These are phyloP conservation scores for Elegia similella DNA, from an alignment of 2,888 invertebrate genomes.

Conservation along the genomic window DNA sequence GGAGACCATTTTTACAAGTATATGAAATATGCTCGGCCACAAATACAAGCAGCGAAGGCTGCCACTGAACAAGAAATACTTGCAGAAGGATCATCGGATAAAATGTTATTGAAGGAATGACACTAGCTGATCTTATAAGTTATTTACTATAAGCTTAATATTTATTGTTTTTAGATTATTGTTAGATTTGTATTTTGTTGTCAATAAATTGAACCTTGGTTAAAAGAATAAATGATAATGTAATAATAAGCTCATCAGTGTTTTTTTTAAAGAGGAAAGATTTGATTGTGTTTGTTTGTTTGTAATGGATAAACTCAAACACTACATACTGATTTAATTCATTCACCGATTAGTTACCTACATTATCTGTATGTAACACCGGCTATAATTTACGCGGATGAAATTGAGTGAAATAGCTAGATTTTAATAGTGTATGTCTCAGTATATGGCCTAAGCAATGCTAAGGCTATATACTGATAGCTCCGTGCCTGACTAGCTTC, in stretches of 20 bases:
- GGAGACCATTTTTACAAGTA: constrained; percentile 68
- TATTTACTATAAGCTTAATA: constrained; percentile 11
- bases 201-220: constrained; percentile 19
- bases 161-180: constrained; percentile 15
- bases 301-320: too few species aligned
- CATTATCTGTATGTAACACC: too few species aligned
- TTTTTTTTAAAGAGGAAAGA: too few species aligned
- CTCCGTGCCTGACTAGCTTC: too few species aligned
- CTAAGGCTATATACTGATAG: too few species aligned
- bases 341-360: too few species aligned
- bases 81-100: constrained; percentile 72
- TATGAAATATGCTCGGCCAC: constrained; percentile 65
- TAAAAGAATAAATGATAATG: neutral
- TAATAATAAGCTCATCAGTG: neutral
- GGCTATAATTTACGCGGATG: too few species aligned
- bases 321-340: neutral
- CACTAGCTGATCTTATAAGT: neutral
- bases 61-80: constrained; percentile 70
- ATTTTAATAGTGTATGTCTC: too few species aligned
- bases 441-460: too few species aligned
- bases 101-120: constrained; percentile 43
- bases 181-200: constrained; percentile 22
- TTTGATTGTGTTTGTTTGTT: too few species aligned
- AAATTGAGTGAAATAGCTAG: too few species aligned
- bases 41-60: constrained; percentile 53